Evolutionary conservation across 1,140 invertebrate genomes (phyloP).

Genomic region (Bombus waltoni): DNA sequence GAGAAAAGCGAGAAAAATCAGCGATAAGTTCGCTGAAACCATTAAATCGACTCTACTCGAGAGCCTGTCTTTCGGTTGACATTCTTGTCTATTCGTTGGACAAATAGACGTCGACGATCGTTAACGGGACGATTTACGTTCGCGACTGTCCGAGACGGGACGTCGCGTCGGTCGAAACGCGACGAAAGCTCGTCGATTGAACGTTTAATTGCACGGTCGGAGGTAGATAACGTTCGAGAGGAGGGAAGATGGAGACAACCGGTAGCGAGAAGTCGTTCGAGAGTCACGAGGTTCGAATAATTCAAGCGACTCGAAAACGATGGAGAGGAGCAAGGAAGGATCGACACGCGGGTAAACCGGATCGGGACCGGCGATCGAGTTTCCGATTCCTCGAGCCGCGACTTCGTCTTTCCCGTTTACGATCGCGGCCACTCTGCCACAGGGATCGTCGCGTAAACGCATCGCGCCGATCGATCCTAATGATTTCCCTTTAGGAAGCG

Average conservation of each 20-base stretch:
- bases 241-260: too few relatives aligned
- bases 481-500: slow-evolving; percentile 44
- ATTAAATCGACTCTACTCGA: neutral
- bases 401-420: slow-evolving; percentile 36
- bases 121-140: slow-evolving; percentile 11
- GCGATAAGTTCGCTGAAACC: too few relatives aligned
- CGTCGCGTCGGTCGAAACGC: neutral
- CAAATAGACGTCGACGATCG: slow-evolving; percentile 17
- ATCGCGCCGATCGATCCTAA: slow-evolving; percentile 42
- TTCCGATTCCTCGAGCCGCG: slow-evolving; percentile 33
- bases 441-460: slow-evolving; percentile 27
- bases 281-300: slow-evolving; percentile 15
- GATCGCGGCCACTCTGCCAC: neutral
- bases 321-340: neutral
- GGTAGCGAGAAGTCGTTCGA: slow-evolving; percentile 2
- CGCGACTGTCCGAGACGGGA: neutral
- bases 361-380: slow-evolving; percentile 10
- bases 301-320: slow-evolving; percentile 30
- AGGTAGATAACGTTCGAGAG: too few relatives aligned
- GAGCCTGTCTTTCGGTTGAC: neutral
- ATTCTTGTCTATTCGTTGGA: neutral
- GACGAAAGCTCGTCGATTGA: slow-evolving; percentile 25
- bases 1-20: too few relatives aligned
- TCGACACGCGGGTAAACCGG: slow-evolving; percentile 28
- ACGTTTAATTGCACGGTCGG: slow-evolving; percentile 6